Conservation (phyloP, 35 echinoderm and acorn worm genomes). For the Strongylocentrotus purpuratus region DNA sequence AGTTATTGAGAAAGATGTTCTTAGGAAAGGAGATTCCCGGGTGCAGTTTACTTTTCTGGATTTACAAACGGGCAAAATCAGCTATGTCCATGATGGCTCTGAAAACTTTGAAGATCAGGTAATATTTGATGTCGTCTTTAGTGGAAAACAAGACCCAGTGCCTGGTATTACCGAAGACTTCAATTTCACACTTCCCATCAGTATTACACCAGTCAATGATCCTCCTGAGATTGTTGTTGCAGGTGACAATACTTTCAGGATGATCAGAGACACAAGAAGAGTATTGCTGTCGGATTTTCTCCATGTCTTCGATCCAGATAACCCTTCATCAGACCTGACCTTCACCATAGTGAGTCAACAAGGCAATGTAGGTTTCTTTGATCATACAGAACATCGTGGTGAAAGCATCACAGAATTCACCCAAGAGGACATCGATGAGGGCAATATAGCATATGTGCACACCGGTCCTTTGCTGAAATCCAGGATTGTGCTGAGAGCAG, state of each 20-base stretch:
- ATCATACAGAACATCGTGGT: slow-evolving; percentile 52
- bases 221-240: slow-evolving; percentile 76
- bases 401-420: slow-evolving; percentile 68
- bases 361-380: slow-evolving; percentile 79
- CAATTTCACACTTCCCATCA: slow-evolving; percentile 62
- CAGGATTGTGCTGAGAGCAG: slow-evolving; percentile 76
- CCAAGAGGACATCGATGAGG: slow-evolving; percentile 81
- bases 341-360: slow-evolving; percentile 71
- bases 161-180: slow-evolving; percentile 59
- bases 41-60: slow-evolving; percentile 85
- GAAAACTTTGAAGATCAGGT: slow-evolving; percentile 89
- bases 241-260: slow-evolving; percentile 70
- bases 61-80: slow-evolving; percentile 79
- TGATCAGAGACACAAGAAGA: slow-evolving; percentile 70
- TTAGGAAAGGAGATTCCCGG: slow-evolving; percentile 57
- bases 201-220: slow-evolving; percentile 87
- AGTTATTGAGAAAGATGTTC: slow-evolving; percentile 66
- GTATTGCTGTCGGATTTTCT: slow-evolving; percentile 55
- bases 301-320: slow-evolving; percentile 82
- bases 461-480: slow-evolving; percentile 74
- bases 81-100: slow-evolving; percentile 90
- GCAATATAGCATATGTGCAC: slow-evolving; percentile 79
- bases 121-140: slow-evolving; percentile 69
- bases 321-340: slow-evolving; percentile 50
- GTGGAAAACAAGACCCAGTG: slow-evolving; percentile 69